These are phyloP conservation scores for Sebastes kiyomatsui DNA, from an alignment of 2,797 vertebrate genomes.

Conservation along the genomic window DNA sequence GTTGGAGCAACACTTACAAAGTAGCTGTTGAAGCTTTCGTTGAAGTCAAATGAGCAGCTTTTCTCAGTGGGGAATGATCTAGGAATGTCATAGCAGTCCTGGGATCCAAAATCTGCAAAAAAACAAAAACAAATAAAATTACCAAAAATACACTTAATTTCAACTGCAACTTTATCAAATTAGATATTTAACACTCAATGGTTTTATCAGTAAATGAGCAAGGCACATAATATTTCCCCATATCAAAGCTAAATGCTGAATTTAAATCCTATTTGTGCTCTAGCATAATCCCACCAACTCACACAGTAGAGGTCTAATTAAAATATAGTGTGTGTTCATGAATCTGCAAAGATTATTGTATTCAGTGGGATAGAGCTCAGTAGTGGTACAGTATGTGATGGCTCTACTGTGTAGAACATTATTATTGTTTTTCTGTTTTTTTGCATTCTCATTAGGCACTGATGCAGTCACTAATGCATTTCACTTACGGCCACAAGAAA, in stretches of 20 bases:
- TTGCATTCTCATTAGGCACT: conserved; percentile 35
- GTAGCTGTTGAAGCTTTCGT: conserved; percentile 94
- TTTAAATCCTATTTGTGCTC: background rate
- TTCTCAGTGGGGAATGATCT: conserved; percentile 94
- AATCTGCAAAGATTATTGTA: background rate
- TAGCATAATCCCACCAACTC: background rate
- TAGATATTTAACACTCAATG: background rate
- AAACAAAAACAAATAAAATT: conserved; percentile 19
- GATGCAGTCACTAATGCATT: conserved; percentile 57
- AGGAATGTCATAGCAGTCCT: conserved; percentile 98
- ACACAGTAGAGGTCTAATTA: background rate
- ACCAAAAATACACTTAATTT: background rate
- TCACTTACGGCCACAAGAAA: conserved; percentile 40
- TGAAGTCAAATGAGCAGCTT: conserved; percentile 92
- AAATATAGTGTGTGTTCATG: conserved; percentile 2
- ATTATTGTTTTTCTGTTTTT: conserved; percentile 23
- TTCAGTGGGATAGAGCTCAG: background rate
- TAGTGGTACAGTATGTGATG: background rate
- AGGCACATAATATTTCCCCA: background rate
- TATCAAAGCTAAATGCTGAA: background rate
- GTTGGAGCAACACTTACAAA: conserved; percentile 88
- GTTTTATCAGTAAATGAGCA: background rate
- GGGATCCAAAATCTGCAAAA: conserved; percentile 93
- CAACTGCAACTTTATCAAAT: background rate
- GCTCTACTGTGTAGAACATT: conserved; percentile 2